Conservation (phyloP, 53 echinoderm and acorn worm species). For the Luidia sarsii region DNA sequence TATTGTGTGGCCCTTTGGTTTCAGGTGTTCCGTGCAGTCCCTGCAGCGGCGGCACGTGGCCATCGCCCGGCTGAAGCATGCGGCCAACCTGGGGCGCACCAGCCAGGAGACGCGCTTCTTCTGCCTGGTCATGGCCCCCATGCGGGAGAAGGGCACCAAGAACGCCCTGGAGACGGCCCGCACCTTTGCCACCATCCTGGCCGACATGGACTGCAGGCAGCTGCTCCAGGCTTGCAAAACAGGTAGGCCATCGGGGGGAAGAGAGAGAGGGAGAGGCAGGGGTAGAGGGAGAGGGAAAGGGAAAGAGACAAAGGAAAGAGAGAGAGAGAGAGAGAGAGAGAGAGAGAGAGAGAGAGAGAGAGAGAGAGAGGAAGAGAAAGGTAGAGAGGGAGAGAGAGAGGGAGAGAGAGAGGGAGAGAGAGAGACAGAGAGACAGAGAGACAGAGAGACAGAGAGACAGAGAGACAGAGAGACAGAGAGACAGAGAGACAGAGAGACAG, state of each 20-base stretch:
- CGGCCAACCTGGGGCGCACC: conserved; percentile 90
- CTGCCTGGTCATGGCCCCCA: conserved; percentile 85
- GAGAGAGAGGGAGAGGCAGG: not conserved
- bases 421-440: too few species aligned
- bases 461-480: too few species aligned
- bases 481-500: too few species aligned
- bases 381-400: too few species aligned
- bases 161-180: conserved; percentile 97
- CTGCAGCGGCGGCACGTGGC: conserved; percentile 81
- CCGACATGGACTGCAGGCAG: conserved; percentile 97
- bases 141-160: conserved; percentile 94
- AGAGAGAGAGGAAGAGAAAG: too few species aligned
- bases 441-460: too few species aligned
- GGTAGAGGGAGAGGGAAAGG: too few species aligned
- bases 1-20: too few species aligned
- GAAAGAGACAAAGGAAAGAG: not conserved
- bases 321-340: too few species aligned
- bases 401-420: too few species aligned
- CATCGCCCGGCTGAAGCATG: conserved; percentile 85
- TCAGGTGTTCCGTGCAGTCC: conserved; percentile 88
- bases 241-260: conserved; percentile 50
- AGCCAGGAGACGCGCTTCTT: conserved; percentile 93
- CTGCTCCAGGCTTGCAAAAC: conserved; percentile 79
- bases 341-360: too few species aligned
- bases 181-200: conserved; percentile 93